Evolutionary conservation across 2,113 vertebrate genomes (phyloP).

Genomic region (Sula dactylatra): DNA sequence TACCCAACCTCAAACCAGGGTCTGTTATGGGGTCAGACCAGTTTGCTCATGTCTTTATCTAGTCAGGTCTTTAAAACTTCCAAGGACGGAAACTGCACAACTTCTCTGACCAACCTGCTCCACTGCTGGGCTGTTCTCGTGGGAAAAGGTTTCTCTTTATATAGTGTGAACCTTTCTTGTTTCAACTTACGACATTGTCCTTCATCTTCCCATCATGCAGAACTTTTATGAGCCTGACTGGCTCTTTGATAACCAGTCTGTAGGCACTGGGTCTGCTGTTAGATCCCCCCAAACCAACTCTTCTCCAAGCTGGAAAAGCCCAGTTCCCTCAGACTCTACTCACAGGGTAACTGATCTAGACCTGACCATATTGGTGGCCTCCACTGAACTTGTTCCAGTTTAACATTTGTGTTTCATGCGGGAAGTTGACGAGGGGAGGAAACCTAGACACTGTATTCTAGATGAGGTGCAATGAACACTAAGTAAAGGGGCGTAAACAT

Average conservation of each 20-base stretch:
- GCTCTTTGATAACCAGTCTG: neutral
- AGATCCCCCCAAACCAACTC: neutral
- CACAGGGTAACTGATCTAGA: neutral
- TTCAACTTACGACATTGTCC: neutral
- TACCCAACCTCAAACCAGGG: neutral
- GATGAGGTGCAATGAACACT: neutral
- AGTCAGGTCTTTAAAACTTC: neutral
- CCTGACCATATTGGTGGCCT: neutral
- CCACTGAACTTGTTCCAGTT: neutral
- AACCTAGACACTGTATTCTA: neutral
- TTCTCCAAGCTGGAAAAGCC: neutral
- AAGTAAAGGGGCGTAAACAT: neutral
- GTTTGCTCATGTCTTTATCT: neutral
- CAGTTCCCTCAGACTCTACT: neutral
- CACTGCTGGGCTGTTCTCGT: neutral
- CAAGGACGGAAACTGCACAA: neutral
- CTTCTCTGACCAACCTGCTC: neutral
- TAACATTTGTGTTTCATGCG: neutral
- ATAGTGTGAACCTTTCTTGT: neutral
- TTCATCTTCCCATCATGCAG: neutral
- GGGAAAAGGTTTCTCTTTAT: neutral
- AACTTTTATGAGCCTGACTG: neutral
- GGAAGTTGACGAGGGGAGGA: neutral
- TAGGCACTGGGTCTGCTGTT: neutral
- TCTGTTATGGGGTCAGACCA: neutral